Evolutionary conservation across 1,140 invertebrate species (phyloP).

Genomic region (Mactra quadrangularis): DNA sequence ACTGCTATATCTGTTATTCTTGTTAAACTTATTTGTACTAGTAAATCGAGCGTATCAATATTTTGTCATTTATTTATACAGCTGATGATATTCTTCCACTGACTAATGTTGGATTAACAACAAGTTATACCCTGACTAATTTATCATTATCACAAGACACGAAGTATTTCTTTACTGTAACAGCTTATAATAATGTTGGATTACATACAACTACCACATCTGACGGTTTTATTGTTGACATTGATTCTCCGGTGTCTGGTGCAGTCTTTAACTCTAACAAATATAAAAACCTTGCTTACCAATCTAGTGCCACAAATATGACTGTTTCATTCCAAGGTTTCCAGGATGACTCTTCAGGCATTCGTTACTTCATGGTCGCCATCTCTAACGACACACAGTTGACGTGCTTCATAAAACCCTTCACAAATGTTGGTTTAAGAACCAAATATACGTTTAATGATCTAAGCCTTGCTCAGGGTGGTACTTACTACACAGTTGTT

Average conservation of each 20-base stretch:
- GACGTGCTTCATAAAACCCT: neutral
- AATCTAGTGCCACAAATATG: constrained; percentile 22
- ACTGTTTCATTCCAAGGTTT: constrained; percentile 64
- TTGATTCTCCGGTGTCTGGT: constrained; percentile 44
- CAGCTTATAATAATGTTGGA: constrained; percentile 52
- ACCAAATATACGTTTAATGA: constrained; percentile 14
- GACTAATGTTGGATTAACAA: constrained; percentile 9
- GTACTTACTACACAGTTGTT: constrained; percentile 43
- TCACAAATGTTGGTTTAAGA: constrained; percentile 17
- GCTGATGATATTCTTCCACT: constrained; percentile 39
- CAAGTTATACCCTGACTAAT: constrained; percentile 5
- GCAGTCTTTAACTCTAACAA: constrained; percentile 50
- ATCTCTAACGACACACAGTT: neutral
- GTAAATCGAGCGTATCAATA: no score
- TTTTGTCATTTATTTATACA: constrained; percentile 42
- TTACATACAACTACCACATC: constrained; percentile 34
- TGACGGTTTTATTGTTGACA: constrained; percentile 61
- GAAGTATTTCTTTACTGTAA: constrained; percentile 59
- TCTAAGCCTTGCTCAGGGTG: constrained; percentile 18
- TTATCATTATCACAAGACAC: constrained; percentile 41
- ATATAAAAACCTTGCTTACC: constrained; percentile 11
- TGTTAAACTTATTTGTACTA: no score
- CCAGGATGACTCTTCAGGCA: constrained; percentile 46
- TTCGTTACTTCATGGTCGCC: constrained; percentile 46
- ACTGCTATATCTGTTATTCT: no score